Conservation (phyloP, 1,140 invertebrate genomes). For the Drosophila malerkotliana region DNA sequence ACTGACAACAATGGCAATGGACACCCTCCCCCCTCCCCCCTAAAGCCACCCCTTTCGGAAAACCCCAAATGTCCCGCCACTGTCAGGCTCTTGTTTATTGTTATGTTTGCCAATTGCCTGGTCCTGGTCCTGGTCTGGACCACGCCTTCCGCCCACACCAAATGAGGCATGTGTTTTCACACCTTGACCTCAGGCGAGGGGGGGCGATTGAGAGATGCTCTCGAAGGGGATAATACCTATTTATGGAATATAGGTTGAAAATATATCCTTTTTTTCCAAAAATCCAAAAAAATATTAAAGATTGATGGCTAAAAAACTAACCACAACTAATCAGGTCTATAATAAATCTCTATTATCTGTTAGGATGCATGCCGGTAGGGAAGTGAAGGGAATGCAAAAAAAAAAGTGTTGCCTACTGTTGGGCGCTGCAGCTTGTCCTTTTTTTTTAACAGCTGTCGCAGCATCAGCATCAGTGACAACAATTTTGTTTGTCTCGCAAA, state of each 20-base stretch:
- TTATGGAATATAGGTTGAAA: neutral
- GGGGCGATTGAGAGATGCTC: constrained; percentile 5
- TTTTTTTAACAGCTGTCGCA: constrained; percentile 24
- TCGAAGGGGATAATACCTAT: neutral
- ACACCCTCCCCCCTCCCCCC: neutral
- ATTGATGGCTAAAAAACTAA: neutral
- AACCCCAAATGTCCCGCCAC: constrained; percentile 26
- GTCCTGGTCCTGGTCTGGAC: constrained; percentile 8
- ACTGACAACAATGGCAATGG: constrained; percentile 49
- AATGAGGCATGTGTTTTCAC: constrained; percentile 58
- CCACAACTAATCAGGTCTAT: neutral
- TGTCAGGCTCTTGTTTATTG: constrained; percentile 55
- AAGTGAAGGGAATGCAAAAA: constrained; percentile 1
- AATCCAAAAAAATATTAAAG: neutral
- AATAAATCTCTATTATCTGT: neutral
- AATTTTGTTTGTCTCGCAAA: constrained; percentile 56
- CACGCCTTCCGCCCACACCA: neutral
- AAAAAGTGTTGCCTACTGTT: constrained; percentile 14
- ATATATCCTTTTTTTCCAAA: constrained; percentile 6
- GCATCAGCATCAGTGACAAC: constrained; percentile 13
- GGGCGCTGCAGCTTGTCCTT: constrained; percentile 2
- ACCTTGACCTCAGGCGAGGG: constrained; percentile 62
- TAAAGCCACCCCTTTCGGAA: neutral
- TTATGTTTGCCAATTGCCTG: constrained; percentile 67
- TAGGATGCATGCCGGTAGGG: neutral